These are phyloP conservation scores for Lochmaea capreae DNA, from an alignment of 2,888 invertebrate genomes.

Conservation along the genomic window DNA sequence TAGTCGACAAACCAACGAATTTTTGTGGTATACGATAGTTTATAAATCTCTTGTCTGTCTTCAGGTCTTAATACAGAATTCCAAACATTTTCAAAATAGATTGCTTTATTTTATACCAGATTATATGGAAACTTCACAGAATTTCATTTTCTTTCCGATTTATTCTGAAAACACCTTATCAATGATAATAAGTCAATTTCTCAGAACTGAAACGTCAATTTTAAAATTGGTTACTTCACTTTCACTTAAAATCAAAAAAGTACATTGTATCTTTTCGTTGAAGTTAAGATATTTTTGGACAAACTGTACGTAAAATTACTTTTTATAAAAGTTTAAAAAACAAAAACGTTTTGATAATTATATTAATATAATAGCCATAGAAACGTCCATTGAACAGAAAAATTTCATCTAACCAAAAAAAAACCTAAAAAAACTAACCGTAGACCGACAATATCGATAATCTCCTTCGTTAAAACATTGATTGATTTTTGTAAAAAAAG, in stretches of 20 bases:
- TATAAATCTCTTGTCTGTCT: constrained; percentile 1
- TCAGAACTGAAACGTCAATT: too few relatives aligned
- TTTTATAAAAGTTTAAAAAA: too few relatives aligned
- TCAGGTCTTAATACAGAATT: not conserved
- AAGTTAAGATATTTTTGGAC: too few relatives aligned
- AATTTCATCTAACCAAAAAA: too few relatives aligned
- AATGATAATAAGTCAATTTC: not conserved
- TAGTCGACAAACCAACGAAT: not conserved
- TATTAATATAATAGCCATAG: too few relatives aligned
- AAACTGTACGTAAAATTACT: too few relatives aligned
- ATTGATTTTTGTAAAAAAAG: constrained; percentile 3
- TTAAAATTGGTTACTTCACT: too few relatives aligned
- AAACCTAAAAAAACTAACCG: too few relatives aligned
- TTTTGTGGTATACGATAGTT: not conserved
- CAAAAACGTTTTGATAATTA: too few relatives aligned
- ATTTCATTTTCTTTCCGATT: not conserved
- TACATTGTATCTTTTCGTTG: too few relatives aligned
- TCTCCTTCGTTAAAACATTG: constrained; percentile 8
- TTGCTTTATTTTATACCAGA: not conserved
- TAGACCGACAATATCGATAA: not conserved
- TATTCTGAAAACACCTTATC: not conserved
- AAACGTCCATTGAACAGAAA: too few relatives aligned
- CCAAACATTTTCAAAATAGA: constrained; percentile 2
- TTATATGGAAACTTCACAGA: not conserved
- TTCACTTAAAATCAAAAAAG: too few relatives aligned